Evolutionary conservation across 1,140 invertebrate genomes (phyloP), one percentile per base, ranked within the genome.

Genomic region (Asbolus verrucosus): DNA sequence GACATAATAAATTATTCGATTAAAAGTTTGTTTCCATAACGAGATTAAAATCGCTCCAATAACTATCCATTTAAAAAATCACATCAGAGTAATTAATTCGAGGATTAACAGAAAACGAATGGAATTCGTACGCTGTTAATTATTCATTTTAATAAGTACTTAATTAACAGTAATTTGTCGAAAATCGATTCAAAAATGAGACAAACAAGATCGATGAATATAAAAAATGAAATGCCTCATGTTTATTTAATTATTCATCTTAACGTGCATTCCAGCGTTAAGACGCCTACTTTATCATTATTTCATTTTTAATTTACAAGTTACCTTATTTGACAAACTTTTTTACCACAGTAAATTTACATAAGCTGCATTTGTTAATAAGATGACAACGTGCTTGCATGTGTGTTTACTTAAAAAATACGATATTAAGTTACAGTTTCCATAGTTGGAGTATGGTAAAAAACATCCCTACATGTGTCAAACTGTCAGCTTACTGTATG

Each of bases 341-440:
- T 62, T 24, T 54, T 54, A 27, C 21, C 9, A 11, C 46, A 27
- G 4, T 6, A 54, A 24, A 54, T 54, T 54, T 54, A 54, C 46
- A 54, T 54, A 54, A 54, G 46, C 46, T 54, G 46, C 46, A 24
- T 54, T 54, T 54, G 46, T 39, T 63, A 63, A 63, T 63, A 38
- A 63, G 61, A 63, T 63, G 61, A 39, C 33, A 61, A 67, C 18
- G 31, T 41, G 46, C 14, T 50, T 38, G 38, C 46, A 60, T 21
- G 30, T 61, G 46, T 61, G 59, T 68, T 68, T 68, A 38, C 66
- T 61, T 68, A 39, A 62, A 61, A 67, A 67, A 60, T 61, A 63
- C 24, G 30, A 27, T 43, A 62, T 69, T 61, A 24, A 62, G 59
- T 69, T 69, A 43, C 67, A 69, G 30, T 9, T 69, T 69, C 67